These are phyloP conservation scores for Phyllostomus discolor DNA, from an alignment of 2,113 vertebrate species.

Conservation along the genomic window DNA sequence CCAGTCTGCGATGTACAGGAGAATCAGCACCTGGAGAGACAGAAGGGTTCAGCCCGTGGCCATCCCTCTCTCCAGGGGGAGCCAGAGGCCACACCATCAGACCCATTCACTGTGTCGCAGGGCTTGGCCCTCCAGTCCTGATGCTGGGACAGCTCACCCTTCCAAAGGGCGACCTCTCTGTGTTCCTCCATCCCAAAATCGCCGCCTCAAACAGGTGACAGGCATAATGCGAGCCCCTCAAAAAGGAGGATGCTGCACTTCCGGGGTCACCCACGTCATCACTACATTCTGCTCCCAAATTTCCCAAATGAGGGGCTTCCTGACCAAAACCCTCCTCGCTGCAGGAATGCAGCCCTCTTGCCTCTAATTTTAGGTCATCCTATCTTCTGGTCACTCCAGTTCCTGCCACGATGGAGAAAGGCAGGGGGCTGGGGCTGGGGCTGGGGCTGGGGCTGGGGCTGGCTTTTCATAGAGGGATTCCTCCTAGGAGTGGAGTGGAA, in stretches of 20 bases:
- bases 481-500: not conserved
- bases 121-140: not conserved
- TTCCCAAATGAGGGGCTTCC: not conserved
- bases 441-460: not conserved
- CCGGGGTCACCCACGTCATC: not conserved
- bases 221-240: not conserved
- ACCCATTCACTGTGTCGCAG: not conserved
- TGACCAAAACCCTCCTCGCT: not conserved
- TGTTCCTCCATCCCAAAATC: not conserved
- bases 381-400: not conserved
- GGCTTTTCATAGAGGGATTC: not conserved
- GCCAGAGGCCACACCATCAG: conserved; percentile 31
- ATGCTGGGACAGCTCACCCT: not conserved
- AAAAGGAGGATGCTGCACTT: not conserved
- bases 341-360: not conserved
- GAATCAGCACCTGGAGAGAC: conserved; percentile 89
- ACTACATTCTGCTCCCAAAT: not conserved
- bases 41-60: conserved; percentile 19
- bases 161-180: not conserved
- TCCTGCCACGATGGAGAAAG: not conserved
- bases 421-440: not conserved
- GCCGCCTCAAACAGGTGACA: not conserved
- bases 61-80: conserved; percentile 53
- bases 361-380: conserved; percentile 30
- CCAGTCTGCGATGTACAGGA: conserved; percentile 98